Evolutionary conservation across 2,888 invertebrate species (phyloP).

Genomic region (Zhuqinia jingwanae): DNA sequence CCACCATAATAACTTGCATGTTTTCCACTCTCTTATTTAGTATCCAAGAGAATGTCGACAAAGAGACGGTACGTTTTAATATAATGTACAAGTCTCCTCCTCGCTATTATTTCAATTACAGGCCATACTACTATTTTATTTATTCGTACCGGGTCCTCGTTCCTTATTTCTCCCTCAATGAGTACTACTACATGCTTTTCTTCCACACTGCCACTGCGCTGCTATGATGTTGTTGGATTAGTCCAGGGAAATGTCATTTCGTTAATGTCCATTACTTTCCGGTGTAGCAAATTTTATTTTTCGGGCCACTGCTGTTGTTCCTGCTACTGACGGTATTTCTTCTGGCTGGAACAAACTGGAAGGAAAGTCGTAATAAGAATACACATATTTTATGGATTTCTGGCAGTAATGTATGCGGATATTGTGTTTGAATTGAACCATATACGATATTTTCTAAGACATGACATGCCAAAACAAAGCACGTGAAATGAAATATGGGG

Average conservation of each 20-base stretch:
- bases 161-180: too few species aligned
- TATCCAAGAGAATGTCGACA: not conserved
- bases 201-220: too few species aligned
- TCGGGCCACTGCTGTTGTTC: not conserved
- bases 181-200: too few species aligned
- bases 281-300: not conserved
- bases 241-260: slow-evolving; percentile 24
- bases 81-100: too few species aligned
- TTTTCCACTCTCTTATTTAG: slow-evolving; percentile 17
- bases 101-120: not conserved
- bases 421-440: slow-evolving; percentile 33
- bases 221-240: not conserved
- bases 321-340: too few species aligned
- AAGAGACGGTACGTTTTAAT: not conserved
- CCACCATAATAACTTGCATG: slow-evolving; percentile 28
- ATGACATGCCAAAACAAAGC: slow-evolving; percentile 51
- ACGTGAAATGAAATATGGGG: slow-evolving; percentile 46
- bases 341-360: too few species aligned
- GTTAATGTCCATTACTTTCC: slow-evolving; percentile 34
- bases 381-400: slow-evolving; percentile 38
- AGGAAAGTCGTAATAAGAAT: not conserved
- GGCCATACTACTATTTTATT: too few species aligned
- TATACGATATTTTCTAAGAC: slow-evolving; percentile 31
- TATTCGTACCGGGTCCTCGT: too few species aligned
- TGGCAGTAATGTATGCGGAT: slow-evolving; percentile 44